Percentiles rank a stretch among this genome's conserved stretches.
These are phyloP conservation scores for Manacus vitellinus DNA, from an alignment of 2,113 vertebrate genomes.

Conservation along the genomic window DNA sequence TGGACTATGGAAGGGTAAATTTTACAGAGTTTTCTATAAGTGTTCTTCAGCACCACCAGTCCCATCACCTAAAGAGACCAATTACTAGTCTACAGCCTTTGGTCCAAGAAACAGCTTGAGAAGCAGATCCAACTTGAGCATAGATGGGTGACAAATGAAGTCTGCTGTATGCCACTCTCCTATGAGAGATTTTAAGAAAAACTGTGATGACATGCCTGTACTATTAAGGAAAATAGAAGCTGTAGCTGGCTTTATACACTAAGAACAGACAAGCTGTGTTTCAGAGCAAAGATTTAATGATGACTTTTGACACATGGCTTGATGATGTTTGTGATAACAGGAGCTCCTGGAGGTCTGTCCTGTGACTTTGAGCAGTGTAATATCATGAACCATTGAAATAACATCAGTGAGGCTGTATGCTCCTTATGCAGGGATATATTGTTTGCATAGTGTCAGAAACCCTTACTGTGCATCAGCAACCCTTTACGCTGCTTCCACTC, in stretches of 20 bases:
- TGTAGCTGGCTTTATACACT: not conserved
- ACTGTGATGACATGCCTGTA: fast-evolving
- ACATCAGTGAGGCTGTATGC: not conserved
- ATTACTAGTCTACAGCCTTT: not conserved
- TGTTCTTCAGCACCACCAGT: not conserved
- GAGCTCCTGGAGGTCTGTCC: not conserved
- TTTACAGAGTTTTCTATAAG: not conserved
- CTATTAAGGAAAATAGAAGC: not conserved
- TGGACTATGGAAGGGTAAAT: not conserved
- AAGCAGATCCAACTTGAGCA: not conserved
- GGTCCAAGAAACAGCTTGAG: not conserved
- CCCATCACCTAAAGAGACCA: not conserved
- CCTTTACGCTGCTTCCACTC: not conserved
- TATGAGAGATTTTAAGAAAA: not conserved
- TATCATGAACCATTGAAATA: not conserved
- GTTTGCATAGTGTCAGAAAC: not conserved
- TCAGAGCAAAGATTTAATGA: not conserved
- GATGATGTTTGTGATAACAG: not conserved
- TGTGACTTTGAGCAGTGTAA: not conserved
- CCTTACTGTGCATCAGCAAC: not conserved
- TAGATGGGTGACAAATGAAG: not conserved
- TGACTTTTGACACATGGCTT: not conserved
- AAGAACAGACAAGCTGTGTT: not conserved
- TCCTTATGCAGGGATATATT: not conserved
- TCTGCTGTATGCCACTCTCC: not conserved